phyloP scores from a whole-genome alignment of 2,888 invertebrate genomes.

The Amphiduros pacificus region DNA sequence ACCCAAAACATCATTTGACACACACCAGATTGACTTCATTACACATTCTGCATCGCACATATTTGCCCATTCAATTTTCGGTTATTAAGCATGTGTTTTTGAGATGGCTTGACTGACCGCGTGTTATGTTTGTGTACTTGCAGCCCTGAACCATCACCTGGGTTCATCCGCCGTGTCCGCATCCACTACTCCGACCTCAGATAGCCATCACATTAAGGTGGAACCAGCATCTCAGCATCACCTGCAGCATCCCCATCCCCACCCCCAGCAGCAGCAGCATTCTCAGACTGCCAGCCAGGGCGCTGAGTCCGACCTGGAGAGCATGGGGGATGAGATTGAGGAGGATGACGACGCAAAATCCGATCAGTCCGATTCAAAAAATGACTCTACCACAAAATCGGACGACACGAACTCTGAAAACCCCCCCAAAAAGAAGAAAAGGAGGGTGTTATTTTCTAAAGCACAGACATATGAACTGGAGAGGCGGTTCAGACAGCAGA shows the following conservation, averaged over 20 bases:
- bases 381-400: slow-evolving; percentile 7
- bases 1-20: no score
- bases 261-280: slow-evolving; percentile 11
- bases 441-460: slow-evolving; percentile 95
- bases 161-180: no score
- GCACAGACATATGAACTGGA: slow-evolving; percentile 98
- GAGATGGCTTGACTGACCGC: no score
- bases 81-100: no score
- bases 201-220: no score
- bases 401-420: not conserved
- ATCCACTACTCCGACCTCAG: no score
- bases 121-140: no score
- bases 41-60: no score
- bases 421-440: slow-evolving; percentile 68
- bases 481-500: slow-evolving; percentile 93
- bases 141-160: no score
- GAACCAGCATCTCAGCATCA: not conserved
- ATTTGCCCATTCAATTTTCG: no score
- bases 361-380: slow-evolving; percentile 28
- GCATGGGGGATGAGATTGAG: slow-evolving; percentile 13
- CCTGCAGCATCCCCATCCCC: not conserved
- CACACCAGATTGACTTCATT: no score
- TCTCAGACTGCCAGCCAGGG: not conserved
- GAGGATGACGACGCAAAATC: slow-evolving; percentile 33
- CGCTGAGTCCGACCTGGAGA: slow-evolving; percentile 6